A percentile compares a stretch with the other conserved stretches of the same genome.
These are phyloP conservation scores for Oreochromis niloticus DNA, from an alignment of 2,113 vertebrate species.

Conservation along the genomic window DNA sequence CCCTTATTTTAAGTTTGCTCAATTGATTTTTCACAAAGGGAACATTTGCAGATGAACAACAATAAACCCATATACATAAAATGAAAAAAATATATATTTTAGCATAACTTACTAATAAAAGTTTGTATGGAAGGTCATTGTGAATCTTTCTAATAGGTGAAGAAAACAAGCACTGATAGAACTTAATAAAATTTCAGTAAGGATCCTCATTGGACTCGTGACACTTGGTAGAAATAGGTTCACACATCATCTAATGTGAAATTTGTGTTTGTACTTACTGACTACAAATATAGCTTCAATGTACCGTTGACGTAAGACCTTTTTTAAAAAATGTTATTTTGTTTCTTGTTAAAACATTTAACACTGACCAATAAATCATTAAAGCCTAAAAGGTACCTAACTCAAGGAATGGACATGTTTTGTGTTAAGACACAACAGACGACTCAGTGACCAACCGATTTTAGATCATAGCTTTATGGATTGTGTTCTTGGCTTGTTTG, in stretches of 20 bases:
- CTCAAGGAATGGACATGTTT: neutral
- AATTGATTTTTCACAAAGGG: slow-evolving; percentile 16
- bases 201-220: neutral
- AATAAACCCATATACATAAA: neutral
- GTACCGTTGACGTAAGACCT: neutral
- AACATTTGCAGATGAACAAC: neutral
- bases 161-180: neutral
- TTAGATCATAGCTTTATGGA: neutral
- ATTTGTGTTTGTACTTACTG: neutral
- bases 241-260: neutral
- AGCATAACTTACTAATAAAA: neutral
- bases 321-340: fast-evolving
- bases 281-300: neutral
- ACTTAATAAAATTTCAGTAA: neutral
- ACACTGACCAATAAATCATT: neutral
- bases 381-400: neutral
- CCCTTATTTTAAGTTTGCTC: slow-evolving; percentile 16
- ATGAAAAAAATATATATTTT: neutral
- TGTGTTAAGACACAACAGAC: neutral
- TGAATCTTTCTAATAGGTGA: neutral
- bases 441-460: neutral
- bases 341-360: neutral
- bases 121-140: neutral
- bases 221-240: neutral
- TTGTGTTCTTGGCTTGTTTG: neutral